Evolutionary conservation across 2,797 vertebrate species (phyloP), one percentile per base, ranked within the genome.

Genomic region (Crenuchus spilurus): DNA sequence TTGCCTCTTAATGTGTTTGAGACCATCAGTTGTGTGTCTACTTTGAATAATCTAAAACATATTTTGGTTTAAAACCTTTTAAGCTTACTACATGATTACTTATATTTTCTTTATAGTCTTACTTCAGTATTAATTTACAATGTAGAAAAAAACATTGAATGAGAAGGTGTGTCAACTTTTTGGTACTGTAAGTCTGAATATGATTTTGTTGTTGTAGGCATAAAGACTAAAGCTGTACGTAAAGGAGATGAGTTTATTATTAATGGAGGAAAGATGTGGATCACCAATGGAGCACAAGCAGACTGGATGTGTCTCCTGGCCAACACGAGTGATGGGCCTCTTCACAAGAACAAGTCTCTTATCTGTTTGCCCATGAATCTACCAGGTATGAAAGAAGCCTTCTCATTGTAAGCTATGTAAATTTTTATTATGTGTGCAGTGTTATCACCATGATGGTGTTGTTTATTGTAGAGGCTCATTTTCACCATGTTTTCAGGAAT

Each of bases 231-330:
- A 18, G 95, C 94, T 0, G 90, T 94, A 75, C 93, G 80, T 68
- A 90, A 93, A 78, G 93, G 92, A 0, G 82, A 93, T 41, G 93
- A 96, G 3, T 94, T 89, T 7, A 75, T 96, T 42, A 91, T 95
- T 77, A 95, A 92, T 14, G 94, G 93, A 0, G 90, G 94, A 0
- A 96, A 96, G 85, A 95, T 95, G 94, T 96, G 95, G 94, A 94
- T 89, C 33, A 95, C 94, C 0, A 93, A 80, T 0, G 90, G 94
- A 0, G 87, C 87, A 60, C 92, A 95, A 83, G 94, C 92, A 0
- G 94, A 96, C 82, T 94, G 93, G 93, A 95, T 95, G 91, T 95
- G 93, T 81, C 89, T 95, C 4, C 85, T 94, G 16, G 94, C 93
- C 72, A 95, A 94, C 85, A 95, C 93, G 49, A 89, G 87, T 0